A percentile compares a stretch with the other conserved stretches of the same genome.
Evolutionary conservation across 37 sponge, comb jelly and placozoan genomes (phyloP).

Genomic region (Halisarca cf. caerulea): DNA sequence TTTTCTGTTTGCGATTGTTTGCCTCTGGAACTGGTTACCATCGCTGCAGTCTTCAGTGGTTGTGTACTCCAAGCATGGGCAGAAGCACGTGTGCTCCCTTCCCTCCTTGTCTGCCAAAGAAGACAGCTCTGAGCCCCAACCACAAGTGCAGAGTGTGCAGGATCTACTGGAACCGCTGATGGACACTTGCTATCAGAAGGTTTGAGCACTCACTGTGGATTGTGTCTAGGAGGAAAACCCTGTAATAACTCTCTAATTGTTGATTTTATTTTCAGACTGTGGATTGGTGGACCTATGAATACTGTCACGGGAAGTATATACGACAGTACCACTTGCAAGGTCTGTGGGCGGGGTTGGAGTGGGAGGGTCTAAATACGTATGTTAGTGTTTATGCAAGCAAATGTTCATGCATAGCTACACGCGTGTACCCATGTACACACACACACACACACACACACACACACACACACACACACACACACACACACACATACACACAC

Average conservation of each 20-base stretch:
- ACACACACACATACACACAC: too few species aligned
- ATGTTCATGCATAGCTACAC: too few species aligned
- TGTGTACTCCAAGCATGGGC: slow-evolving; percentile 1
- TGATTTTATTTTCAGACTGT: slow-evolving; percentile 17
- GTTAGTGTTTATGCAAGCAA: too few species aligned
- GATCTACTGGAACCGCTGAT: slow-evolving; percentile 11
- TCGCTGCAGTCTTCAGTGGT: not conserved
- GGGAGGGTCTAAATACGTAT: too few species aligned
- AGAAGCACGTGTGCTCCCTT: not conserved
- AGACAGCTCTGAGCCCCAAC: not conserved
- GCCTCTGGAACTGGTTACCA: too few species aligned
- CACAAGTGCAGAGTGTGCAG: not conserved
- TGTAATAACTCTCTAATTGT: too few species aligned
- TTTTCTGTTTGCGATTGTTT: too few species aligned
- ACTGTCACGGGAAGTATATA: slow-evolving; percentile 60
- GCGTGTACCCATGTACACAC: too few species aligned
- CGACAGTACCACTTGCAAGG: slow-evolving; percentile 70
- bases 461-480: too few species aligned
- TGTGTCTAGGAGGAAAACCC: not conserved
- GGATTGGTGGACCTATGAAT: slow-evolving; percentile 29
- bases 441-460: too few species aligned
- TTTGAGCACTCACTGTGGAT: not conserved
- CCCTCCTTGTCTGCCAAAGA: not conserved
- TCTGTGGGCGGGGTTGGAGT: too few species aligned
- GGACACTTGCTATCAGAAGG: not conserved